Evolutionary conservation across 2,888 invertebrate genomes (phyloP).

Genomic region (Agrochola litura): DNA sequence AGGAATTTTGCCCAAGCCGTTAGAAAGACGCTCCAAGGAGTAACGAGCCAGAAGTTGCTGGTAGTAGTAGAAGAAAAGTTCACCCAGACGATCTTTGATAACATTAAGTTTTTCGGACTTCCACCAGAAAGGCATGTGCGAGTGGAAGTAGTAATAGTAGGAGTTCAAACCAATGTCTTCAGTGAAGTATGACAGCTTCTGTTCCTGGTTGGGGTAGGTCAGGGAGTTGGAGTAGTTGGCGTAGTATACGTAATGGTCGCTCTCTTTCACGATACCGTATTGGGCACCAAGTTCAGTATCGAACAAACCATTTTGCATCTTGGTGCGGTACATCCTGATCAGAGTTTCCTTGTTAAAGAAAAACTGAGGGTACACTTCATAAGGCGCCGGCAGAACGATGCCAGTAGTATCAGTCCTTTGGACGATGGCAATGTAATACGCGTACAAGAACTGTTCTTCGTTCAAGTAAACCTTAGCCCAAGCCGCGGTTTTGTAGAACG

Average conservation of each 20-base stretch:
- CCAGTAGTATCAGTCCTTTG: conserved; percentile 91
- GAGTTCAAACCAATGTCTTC: conserved; percentile 93
- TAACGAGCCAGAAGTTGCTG: conserved; percentile 93
- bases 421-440: conserved; percentile 90
- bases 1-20: conserved; percentile 91
- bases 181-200: conserved; percentile 92
- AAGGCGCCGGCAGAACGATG: conserved; percentile 92
- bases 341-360: conserved; percentile 91
- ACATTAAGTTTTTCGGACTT: conserved; percentile 86
- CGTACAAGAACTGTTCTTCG: conserved; percentile 91
- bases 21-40: conserved; percentile 92
- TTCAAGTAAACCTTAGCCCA: conserved; percentile 91
- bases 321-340: conserved; percentile 81
- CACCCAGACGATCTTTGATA: conserved; percentile 91
- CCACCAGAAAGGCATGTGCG: conserved; percentile 92
- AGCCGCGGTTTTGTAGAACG: conserved; percentile 91
- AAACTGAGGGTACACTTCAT: conserved; percentile 92
- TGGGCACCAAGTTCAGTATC: conserved; percentile 77
- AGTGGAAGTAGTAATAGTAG: conserved; percentile 92
- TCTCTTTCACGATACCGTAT: conserved; percentile 83
- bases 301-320: conserved; percentile 80
- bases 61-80: conserved; percentile 92
- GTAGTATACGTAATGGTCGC: conserved; percentile 86
- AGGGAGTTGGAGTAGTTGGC: conserved; percentile 91
- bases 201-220: conserved; percentile 90